Evolutionary conservation across 2,888 invertebrate species (phyloP).

Genomic region (Neoaliturus tenellus): DNA sequence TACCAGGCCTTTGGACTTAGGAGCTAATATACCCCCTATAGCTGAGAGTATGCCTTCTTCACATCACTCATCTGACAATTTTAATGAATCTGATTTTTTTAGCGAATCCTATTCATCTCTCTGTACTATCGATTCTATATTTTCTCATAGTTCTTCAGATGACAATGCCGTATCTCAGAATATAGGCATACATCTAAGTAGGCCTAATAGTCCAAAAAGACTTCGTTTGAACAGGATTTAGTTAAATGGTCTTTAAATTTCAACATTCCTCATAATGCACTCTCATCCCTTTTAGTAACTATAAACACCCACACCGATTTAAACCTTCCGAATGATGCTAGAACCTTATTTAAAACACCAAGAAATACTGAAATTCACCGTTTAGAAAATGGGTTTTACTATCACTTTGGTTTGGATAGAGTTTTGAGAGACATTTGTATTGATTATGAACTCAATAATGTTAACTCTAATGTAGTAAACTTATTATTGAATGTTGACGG

Average conservation of each 20-base stretch:
- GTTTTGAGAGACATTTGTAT: conserved; percentile 8
- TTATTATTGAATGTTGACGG: conserved; percentile 38
- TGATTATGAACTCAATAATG: neutral
- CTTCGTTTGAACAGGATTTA: conserved; percentile 10
- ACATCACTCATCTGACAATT: neutral
- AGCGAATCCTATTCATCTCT: neutral
- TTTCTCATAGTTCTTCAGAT: too few species aligned
- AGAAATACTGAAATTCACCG: neutral
- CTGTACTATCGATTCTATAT: neutral
- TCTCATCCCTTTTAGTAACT: conserved; percentile 10
- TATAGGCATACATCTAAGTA: neutral
- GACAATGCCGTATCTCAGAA: neutral
- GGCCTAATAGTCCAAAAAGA: neutral
- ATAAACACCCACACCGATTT: conserved; percentile 11
- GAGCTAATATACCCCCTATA: neutral
- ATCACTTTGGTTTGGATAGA: conserved; percentile 42
- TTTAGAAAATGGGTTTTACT: conserved; percentile 35
- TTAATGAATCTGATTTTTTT: neutral
- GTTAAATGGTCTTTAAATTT: conserved; percentile 17
- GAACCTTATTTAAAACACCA: conserved; percentile 46
- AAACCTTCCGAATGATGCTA: conserved; percentile 41
- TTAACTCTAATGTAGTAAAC: conserved; percentile 1
- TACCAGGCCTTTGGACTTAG: neutral
- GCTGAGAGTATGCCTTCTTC: neutral
- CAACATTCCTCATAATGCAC: conserved; percentile 8